Conservation (phyloP, 2,113 vertebrate genomes). For the Barbus barbus region DNA sequence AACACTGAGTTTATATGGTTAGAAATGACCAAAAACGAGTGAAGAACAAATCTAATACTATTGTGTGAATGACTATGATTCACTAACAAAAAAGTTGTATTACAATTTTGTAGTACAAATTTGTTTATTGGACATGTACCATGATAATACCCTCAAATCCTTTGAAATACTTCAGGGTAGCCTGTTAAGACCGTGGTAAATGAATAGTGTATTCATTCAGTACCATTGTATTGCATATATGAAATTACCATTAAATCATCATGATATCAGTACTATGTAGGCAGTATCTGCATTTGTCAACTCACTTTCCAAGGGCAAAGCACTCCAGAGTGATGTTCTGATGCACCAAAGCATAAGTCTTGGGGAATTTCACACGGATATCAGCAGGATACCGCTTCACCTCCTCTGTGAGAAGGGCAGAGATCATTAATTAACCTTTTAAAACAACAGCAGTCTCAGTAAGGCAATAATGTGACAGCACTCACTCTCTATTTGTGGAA, state of each 20-base stretch:
- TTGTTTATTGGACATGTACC: neutral
- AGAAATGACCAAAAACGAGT: constrained; percentile 44
- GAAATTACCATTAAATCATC: neutral
- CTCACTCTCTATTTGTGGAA: constrained; percentile 84
- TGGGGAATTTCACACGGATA: constrained; percentile 89
- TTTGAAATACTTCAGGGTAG: neutral
- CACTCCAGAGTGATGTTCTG: constrained; percentile 95
- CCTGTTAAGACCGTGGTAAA: neutral
- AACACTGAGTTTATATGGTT: neutral
- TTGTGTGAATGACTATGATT: neutral
- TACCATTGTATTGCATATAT: neutral
- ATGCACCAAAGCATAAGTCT: constrained; percentile 86
- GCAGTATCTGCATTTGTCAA: too few species aligned
- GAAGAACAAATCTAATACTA: too few species aligned
- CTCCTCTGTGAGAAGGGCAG: constrained; percentile 71
- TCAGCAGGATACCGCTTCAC: constrained; percentile 90
- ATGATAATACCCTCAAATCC: too few species aligned
- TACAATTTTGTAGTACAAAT: too few species aligned
- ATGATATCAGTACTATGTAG: neutral
- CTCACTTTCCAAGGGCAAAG: constrained; percentile 98
- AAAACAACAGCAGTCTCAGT: neutral
- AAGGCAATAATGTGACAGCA: neutral
- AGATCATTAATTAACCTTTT: constrained; percentile 3
- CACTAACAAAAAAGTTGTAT: neutral
- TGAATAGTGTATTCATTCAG: neutral